Percentiles rank a stretch among this genome's conserved stretches.
Conservation (phyloP, 2,888 invertebrate species). For the Marronus borbonicus region DNA sequence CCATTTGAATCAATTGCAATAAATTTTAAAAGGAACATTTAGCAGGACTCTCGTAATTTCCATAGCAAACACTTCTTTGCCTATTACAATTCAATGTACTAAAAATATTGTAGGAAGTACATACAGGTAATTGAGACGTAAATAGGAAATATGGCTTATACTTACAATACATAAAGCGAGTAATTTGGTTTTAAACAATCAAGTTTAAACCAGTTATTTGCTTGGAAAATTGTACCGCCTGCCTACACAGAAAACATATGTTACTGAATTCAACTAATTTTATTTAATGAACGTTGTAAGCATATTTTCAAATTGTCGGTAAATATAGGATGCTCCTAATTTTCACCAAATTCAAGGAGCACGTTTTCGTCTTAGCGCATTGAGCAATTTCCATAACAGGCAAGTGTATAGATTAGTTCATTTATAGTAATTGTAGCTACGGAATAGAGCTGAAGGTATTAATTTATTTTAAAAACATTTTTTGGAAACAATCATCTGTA, state of each 20-base stretch:
- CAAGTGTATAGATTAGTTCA: neutral
- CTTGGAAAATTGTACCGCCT: neutral
- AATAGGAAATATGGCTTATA: no score
- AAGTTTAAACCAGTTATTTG: neutral
- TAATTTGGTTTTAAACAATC: neutral
- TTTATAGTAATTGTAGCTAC: no score
- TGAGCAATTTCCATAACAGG: neutral
- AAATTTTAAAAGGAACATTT: no score
- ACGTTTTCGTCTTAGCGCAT: neutral
- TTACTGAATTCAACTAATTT: neutral
- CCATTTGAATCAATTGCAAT: no score
- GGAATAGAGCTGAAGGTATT: no score
- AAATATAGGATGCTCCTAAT: neutral
- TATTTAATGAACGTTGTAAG: neutral
- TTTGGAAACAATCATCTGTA: no score
- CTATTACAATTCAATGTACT: no score
- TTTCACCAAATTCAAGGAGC: neutral
- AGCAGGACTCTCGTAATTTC: no score
- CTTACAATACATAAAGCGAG: neutral
- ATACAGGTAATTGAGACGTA: no score
- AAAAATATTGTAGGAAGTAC: no score
- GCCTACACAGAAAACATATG: neutral
- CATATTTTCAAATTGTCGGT: neutral
- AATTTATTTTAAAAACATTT: no score
- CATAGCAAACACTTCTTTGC: no score